Conservation (phyloP, 2,113 vertebrate species). For the Callorhinus ursinus region DNA sequence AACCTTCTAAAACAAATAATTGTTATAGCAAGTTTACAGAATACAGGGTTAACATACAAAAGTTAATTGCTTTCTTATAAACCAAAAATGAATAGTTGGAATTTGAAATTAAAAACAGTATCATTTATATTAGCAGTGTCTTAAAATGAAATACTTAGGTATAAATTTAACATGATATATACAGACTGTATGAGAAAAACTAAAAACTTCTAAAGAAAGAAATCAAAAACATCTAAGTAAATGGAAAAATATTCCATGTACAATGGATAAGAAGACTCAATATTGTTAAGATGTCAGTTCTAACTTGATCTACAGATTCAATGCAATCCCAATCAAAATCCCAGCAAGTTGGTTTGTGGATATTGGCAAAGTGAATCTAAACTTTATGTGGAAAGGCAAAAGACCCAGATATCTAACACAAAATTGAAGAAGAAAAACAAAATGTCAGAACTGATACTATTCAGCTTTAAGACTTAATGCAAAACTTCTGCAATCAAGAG, state of each 20-base stretch:
- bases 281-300: not conserved
- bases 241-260: not conserved
- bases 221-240: not conserved
- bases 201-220: not conserved
- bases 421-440: not conserved
- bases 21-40: not conserved
- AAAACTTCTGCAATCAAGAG: not conserved
- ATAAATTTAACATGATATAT: not conserved
- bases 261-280: not conserved
- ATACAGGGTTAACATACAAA: not conserved
- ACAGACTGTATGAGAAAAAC: not conserved
- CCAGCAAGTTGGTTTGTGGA: not conserved
- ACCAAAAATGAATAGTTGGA: not conserved
- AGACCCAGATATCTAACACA: not conserved
- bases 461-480: not conserved
- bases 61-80: not conserved
- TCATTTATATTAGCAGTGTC: not conserved
- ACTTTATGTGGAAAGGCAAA: not conserved
- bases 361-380: not conserved
- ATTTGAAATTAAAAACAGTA: not conserved
- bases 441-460: not conserved
- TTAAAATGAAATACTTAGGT: not conserved
- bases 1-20: not conserved
- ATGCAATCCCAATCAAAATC: not conserved
- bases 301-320: not conserved